Percentiles rank a stretch among this genome's conserved stretches.
Evolutionary conservation across 53 echinoderm and acorn worm genomes (phyloP).

Genomic region (Antedon mediterranea): DNA sequence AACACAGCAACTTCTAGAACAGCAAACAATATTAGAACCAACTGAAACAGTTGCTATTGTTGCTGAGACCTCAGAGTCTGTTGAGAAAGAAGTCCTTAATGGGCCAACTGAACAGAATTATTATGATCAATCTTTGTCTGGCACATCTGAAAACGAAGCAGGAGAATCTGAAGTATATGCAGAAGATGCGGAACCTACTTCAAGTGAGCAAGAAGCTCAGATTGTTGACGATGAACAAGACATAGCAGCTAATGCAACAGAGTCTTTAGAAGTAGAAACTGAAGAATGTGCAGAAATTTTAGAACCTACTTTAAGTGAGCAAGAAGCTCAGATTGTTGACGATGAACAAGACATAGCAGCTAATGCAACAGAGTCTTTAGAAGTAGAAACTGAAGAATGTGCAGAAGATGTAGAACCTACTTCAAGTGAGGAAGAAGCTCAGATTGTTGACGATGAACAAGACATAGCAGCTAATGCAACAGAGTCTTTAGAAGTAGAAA

Average conservation of each 20-base stretch:
- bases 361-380: not conserved
- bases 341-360: not conserved
- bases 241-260: not conserved
- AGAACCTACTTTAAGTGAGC: slow-evolving; percentile 18
- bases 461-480: not conserved
- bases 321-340: slow-evolving; percentile 19
- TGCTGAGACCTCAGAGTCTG: not conserved
- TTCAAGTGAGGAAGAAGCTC: not conserved
- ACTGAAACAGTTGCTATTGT: not conserved
- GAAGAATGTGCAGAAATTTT: too few species aligned
- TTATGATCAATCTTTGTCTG: slow-evolving; percentile 54
- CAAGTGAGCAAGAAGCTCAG: slow-evolving; percentile 22
- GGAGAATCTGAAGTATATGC: slow-evolving; percentile 17
- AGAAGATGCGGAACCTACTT: slow-evolving; percentile 15
- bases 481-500: not conserved
- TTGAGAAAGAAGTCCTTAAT: slow-evolving; percentile 20
- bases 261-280: not conserved
- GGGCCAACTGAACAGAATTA: slow-evolving; percentile 93
- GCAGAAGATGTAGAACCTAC: not conserved
- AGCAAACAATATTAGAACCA: not conserved
- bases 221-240: slow-evolving; percentile 1
- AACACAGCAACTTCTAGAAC: not conserved
- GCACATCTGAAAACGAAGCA: slow-evolving; percentile 1
- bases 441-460: slow-evolving; percentile 3
- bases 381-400: slow-evolving; percentile 6